Evolutionary conservation across 2,797 vertebrate species (phyloP), one percentile per base, ranked within the genome.

Genomic region (Serranus cabrilla): DNA sequence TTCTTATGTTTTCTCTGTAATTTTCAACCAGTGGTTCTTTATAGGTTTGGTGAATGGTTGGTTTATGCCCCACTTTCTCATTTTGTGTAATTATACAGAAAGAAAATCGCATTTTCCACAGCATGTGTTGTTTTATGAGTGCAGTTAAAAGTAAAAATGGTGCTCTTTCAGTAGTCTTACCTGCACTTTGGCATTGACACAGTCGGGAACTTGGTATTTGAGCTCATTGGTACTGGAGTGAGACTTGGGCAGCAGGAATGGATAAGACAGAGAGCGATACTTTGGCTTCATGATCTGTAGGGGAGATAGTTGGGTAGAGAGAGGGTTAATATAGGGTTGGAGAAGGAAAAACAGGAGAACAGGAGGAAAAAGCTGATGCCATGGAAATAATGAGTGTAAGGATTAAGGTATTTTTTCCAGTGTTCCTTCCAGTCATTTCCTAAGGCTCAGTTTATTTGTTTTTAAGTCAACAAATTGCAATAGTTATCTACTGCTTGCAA

Each of bases 231-330:
- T 96, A 17, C 94, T 96, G 65, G 93, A 87, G 83, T 98, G 97
- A 85, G 97, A 97, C 91, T 99, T 99, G 4, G 98, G 98, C 76
- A 99, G 91, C 50, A 99, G 93, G 91, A 96, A 99, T 0, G 98
- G 98, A 66, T 99, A 99, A 18, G 96, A 97, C 60, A 98, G 95
- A 17, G 97, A 98, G 34, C 97, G 95, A 78, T 99, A 99, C 91
- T 99, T 99, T 78, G 97, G 94, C 89, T 99, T 99, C 97, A 98
- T 97, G 73, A 99, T 98, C 98, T 99, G 85, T 65, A 8, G 23
- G 46, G 45, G 60, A 65, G 8, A 66, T 1, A 20, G 21, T 12
- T 47, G 31, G 4, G 75, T 16, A 11, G 17, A 13, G 55, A 61
- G 27, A 50, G 0, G 11, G 1, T 46, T 47, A 61, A 72, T 61